Evolutionary conservation across 2,113 vertebrate genomes (phyloP).

Genomic region (Promerops cafer): DNA sequence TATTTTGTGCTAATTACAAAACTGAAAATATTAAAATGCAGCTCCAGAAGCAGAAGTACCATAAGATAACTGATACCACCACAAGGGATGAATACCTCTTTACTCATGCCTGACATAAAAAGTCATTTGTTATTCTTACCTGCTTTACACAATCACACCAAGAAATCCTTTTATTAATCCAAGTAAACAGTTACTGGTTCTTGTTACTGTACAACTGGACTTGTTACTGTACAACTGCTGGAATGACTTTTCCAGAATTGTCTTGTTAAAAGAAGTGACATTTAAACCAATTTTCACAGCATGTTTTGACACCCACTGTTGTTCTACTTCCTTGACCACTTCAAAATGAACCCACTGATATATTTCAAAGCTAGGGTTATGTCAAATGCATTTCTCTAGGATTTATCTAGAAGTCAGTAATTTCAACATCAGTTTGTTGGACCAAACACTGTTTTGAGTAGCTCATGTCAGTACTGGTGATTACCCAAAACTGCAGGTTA

Average conservation of each 20-base stretch:
- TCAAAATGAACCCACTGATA: neutral
- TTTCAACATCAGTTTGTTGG: neutral
- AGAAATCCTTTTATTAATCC: neutral
- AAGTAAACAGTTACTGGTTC: neutral
- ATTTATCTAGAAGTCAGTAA: neutral
- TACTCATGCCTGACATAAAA: neutral
- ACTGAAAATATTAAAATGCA: neutral
- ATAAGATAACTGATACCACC: neutral
- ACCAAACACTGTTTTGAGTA: neutral
- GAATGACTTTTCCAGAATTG: neutral
- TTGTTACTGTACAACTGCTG: neutral
- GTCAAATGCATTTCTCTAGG: neutral
- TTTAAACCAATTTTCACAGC: neutral
- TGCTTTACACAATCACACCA: neutral
- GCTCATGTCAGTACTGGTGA: neutral
- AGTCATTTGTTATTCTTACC: neutral
- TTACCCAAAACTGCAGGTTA: neutral
- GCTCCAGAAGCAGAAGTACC: neutral
- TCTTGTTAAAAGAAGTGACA: neutral
- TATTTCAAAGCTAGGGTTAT: neutral
- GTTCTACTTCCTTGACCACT: neutral
- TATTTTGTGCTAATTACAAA: neutral
- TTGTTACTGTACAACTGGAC: neutral
- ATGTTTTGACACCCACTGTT: accelerated
- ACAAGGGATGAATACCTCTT: neutral